Evolutionary conservation across 2,888 invertebrate genomes (phyloP), one percentile per base, ranked within the genome.

Genomic region (Boloria selene): DNA sequence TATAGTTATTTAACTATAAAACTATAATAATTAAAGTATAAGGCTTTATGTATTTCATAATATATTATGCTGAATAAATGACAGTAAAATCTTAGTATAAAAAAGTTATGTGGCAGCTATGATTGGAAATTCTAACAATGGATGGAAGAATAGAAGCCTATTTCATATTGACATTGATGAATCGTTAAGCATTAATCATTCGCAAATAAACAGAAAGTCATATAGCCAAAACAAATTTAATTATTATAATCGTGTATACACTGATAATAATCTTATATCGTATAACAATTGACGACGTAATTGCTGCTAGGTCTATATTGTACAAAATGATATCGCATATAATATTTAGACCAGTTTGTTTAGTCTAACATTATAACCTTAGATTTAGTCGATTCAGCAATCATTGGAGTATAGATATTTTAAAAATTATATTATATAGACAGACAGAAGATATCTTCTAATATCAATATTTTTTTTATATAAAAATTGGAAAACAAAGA

Each of bases 131-230:
- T 47, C 51, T 47, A 53, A 59, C 64, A 52, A 64, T 50, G 47
- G 64, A 53, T 18, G n/a, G 56, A 66, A 63, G 16, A 61, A 53
- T 49, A 59, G 59, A 26, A 59, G 13, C 44, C 51, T 53, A 68
- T 63, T 66, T 64, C 18, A 60, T 61, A 60, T 47, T 18, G 66
- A 66, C 69, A 61, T 16, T 69, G 69, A 64, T 53, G 63, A 58
- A 69, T 64, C 60, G 44, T 51, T 65, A 56, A 58, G 54, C 60
- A 66, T 66, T 63, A 63, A 66, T 69, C 63, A 69, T 18, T 13
- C 47, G 45, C 38, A 53, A 54, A 44, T 44, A 67, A 64, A 63
- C 62, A 53, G 3, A 60, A 45, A 65, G 44, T 58, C 44, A 58
- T 56, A 66, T 42, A 17, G 52, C 51, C 17, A 51, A 51, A 56